These are phyloP conservation scores for Hippopotamyrus pictus DNA, from an alignment of 2,797 vertebrate species.

Conservation along the genomic window DNA sequence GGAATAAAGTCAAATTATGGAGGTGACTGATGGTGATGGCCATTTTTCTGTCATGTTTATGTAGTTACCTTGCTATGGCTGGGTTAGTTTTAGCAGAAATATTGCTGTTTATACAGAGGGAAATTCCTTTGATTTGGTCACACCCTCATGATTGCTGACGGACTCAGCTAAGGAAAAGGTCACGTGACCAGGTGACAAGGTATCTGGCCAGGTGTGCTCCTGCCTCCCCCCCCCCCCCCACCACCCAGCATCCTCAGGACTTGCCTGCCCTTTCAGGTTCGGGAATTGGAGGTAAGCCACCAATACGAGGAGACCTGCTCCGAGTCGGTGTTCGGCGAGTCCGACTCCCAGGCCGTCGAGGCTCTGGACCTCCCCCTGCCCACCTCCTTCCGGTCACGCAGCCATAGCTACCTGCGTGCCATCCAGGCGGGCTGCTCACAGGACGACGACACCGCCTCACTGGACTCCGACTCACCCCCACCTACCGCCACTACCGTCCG, in stretches of 20 bases:
- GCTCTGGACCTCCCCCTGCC: conserved; percentile 85
- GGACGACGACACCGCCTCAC: conserved; percentile 85
- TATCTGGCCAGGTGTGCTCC: background rate
- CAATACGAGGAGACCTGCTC: conserved; percentile 80
- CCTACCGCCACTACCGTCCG: conserved; percentile 76
- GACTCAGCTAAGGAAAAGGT: background rate
- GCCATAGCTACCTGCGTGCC: conserved; percentile 98
- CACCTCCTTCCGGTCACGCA: conserved; percentile 93
- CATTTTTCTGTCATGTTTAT: background rate
- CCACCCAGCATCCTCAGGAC: background rate
- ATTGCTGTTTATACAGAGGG: background rate
- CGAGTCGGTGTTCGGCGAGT: conserved; percentile 80
- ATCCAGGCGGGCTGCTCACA: conserved; percentile 98
- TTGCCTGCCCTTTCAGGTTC: conserved; percentile 57
- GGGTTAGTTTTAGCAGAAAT: background rate
- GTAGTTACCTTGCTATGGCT: background rate
- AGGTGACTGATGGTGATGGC: background rate
- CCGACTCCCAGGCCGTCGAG: conserved; percentile 75
- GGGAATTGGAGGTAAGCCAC: conserved; percentile 79
- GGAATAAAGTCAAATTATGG: background rate
- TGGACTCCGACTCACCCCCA: conserved; percentile 88
- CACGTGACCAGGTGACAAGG: background rate
- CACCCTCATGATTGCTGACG: background rate
- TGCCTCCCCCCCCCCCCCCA: background rate
- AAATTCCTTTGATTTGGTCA: background rate